Conservation (phyloP, 2,797 vertebrate species). For the Limnodromus scolopaceus region DNA sequence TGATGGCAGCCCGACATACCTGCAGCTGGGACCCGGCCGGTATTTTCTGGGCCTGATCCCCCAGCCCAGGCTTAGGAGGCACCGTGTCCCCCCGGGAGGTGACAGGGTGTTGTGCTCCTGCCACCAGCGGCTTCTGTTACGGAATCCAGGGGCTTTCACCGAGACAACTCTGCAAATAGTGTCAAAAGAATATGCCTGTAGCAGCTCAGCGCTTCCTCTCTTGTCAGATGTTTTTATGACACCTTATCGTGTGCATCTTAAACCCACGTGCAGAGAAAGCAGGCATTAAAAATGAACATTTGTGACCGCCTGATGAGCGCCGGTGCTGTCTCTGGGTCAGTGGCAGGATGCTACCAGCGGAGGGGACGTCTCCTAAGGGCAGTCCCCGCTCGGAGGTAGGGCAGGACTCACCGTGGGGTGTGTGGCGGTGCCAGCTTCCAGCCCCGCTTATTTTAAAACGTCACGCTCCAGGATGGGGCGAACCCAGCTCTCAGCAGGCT, state of each 20-base stretch:
- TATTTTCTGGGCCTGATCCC: background rate
- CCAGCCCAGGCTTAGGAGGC: fast-evolving
- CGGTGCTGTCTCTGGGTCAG: fast-evolving
- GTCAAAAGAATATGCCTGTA: background rate
- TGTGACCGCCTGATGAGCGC: fast-evolving
- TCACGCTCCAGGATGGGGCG: fast-evolving
- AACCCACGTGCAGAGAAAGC: background rate
- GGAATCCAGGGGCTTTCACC: background rate
- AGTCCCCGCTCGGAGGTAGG: background rate
- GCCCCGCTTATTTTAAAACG: fast-evolving
- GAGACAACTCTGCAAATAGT: background rate
- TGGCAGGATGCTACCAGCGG: background rate
- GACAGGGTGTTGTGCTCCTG: background rate
- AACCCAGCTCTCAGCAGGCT: background rate
- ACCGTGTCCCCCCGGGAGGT: background rate
- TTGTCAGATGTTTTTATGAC: background rate
- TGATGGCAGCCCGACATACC: background rate
- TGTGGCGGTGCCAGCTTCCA: background rate
- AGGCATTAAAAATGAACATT: background rate
- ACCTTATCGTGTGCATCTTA: background rate
- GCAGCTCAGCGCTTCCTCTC: background rate
- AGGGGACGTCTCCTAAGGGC: fast-evolving
- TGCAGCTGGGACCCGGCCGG: background rate
- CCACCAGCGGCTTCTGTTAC: background rate
- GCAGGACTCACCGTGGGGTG: fast-evolving